A percentile compares a stretch with the other conserved stretches of the same genome.
phyloP scores from a whole-genome alignment of 2,797 vertebrate genomes.

The Amniataba percoides region DNA sequence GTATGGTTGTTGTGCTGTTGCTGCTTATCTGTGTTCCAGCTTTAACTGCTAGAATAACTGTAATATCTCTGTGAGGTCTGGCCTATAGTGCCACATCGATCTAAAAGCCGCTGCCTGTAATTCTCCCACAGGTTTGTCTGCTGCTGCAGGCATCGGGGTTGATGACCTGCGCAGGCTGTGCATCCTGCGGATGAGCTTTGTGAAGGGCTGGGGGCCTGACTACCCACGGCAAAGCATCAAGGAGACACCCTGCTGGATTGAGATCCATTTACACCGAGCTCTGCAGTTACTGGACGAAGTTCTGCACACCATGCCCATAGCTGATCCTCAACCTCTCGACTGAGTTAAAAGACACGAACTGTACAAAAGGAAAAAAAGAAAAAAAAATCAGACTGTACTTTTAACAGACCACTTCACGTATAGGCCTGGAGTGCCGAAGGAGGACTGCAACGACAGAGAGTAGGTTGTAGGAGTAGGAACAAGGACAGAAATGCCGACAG shows the following conservation, averaged over 20 bases:
- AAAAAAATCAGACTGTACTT: slow-evolving; percentile 42
- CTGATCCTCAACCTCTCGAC: slow-evolving; percentile 95
- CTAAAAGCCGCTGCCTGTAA: slow-evolving; percentile 17
- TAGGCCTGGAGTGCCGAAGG: slow-evolving; percentile 42
- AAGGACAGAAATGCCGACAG: slow-evolving; percentile 41
- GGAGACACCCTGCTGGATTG: slow-evolving; percentile 98
- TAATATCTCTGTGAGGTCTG: slow-evolving; percentile 14
- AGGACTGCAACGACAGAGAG: slow-evolving; percentile 58
- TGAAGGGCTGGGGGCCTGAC: slow-evolving; percentile 98
- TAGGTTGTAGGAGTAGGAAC: slow-evolving; percentile 45
- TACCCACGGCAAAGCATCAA: slow-evolving; percentile 98
- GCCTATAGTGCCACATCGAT: slow-evolving; percentile 26
- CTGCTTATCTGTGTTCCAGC: slow-evolving; percentile 5
- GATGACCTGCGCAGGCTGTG: slow-evolving; percentile 96
- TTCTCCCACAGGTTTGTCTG: slow-evolving; percentile 90
- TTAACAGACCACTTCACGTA: slow-evolving; percentile 57
- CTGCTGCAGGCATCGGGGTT: slow-evolving; percentile 95
- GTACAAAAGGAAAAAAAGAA: slow-evolving; percentile 24
- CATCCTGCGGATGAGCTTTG: slow-evolving; percentile 97
- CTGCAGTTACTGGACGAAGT: slow-evolving; percentile 97
- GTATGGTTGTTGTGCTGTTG: background rate
- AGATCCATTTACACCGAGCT: slow-evolving; percentile 96
- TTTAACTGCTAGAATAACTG: slow-evolving; percentile 13
- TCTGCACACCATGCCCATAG: slow-evolving; percentile 99
- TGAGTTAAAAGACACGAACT: slow-evolving; percentile 78